Percentiles rank a stretch among this genome's conserved stretches.
phyloP scores from a whole-genome alignment of 2,888 invertebrate species.

The Lasius fuliginosus region DNA sequence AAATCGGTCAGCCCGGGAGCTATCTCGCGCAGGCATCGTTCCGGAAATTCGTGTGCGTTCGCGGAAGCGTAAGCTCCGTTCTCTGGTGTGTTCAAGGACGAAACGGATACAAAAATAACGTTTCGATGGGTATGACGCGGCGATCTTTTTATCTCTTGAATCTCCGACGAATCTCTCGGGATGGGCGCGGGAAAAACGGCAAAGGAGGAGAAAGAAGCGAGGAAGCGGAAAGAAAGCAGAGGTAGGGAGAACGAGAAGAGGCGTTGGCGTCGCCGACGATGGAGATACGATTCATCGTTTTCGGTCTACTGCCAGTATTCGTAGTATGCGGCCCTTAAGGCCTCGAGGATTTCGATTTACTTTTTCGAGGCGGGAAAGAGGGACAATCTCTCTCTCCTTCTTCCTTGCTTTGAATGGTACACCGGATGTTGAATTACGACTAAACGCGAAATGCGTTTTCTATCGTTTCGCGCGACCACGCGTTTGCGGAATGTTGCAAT shows the following conservation, averaged over 20 bases:
- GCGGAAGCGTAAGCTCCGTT: conserved; percentile 39
- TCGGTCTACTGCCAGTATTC: conserved; percentile 59
- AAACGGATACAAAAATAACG: conserved; percentile 62
- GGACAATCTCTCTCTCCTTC: background rate
- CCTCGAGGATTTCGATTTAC: conserved; percentile 63
- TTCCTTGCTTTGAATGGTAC: background rate
- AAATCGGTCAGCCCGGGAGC: conserved; percentile 45
- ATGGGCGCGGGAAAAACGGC: conserved; percentile 26
- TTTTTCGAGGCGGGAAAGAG: conserved; percentile 16
- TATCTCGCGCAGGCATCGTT: conserved; percentile 49
- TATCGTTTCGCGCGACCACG: conserved; percentile 26
- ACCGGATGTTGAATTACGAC: conserved; percentile 64
- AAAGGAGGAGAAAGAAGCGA: background rate
- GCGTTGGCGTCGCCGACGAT: conserved; percentile 33
- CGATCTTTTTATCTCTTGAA: conserved; percentile 73
- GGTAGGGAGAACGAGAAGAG: conserved; percentile 10
- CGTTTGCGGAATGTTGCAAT: conserved; percentile 12
- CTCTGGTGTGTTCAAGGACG: conserved; percentile 31
- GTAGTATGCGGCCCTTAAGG: conserved; percentile 49
- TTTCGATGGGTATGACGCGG: conserved; percentile 73
- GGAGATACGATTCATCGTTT: conserved; percentile 69
- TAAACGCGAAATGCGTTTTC: conserved; percentile 49
- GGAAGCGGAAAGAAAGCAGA: background rate
- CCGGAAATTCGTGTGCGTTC: conserved; percentile 40
- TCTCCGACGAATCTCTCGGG: conserved; percentile 54